Evolutionary conservation across 2,113 vertebrate species (phyloP), one percentile per base, ranked within the genome.

Genomic region (Coturnix japonica): DNA sequence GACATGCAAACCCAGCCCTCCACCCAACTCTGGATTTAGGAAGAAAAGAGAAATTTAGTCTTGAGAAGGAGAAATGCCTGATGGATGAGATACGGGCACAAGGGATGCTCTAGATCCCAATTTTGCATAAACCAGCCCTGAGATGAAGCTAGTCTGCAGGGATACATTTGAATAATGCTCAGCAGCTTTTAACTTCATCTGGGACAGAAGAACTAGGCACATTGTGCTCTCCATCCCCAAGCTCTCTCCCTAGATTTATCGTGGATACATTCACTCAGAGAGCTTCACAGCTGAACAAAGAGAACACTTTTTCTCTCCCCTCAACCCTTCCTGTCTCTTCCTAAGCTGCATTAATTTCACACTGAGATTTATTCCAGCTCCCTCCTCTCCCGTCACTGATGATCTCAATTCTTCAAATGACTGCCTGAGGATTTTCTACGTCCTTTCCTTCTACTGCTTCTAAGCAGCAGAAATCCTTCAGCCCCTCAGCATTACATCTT

Each of bases 261-360:
- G 53, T 26, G 82, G 77, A 90, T 97, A 97, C 91, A 92, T 95
- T 94, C 93, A 86, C 94, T 96, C 94, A 90, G 33, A 79, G 67
- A 28, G 84, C 87, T 86, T 93, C 76, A 93, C 93, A 90, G 93
- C 61, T 88, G 83, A 92, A 91, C 87, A 78, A 89, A 64, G 11
- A 81, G 91, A 96, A 96, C 63, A 81, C 91, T 88, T 92, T 91
- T 86, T 71, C 89, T 75, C 35, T 19, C 81, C 23, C 7, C 13
- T 53, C 11, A 2, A 67, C 59, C 75, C 81, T 71, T 80, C 31
- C 63, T 74, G 26, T 59, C 81, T 64, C 51, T 39, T 56, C 83
- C 61, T 22, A 49, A 96, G 65, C 74, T 75, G 69, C 92, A 96
- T 96, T 96, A 93, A 95, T 96, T 95, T 96, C 43, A 43, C 89